Conservation (phyloP, 2,888 invertebrate genomes). For the Clepsis dumicolana region DNA sequence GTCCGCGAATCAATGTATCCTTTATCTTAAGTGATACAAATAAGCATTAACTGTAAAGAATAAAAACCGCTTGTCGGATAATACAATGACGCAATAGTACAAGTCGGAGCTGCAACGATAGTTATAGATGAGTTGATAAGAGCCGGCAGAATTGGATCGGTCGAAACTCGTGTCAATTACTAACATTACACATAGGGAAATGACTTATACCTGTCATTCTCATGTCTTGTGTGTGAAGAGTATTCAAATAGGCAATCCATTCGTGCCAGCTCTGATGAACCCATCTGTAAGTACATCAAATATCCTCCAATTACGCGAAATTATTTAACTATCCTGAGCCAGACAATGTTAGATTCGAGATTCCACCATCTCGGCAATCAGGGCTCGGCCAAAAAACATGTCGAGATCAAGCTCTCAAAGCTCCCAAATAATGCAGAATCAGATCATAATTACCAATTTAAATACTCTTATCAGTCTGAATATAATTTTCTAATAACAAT, state of each 20-base stretch:
- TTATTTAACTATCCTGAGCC: neutral
- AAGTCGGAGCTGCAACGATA: neutral
- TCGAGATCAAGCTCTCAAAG: slow-evolving; percentile 39
- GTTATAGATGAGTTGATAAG: too few species aligned
- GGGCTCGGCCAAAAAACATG: neutral
- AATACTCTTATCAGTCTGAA: slow-evolving; percentile 40
- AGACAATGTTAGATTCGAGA: slow-evolving; percentile 20
- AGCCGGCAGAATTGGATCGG: too few species aligned
- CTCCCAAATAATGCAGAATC: slow-evolving; percentile 3
- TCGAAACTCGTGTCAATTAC: too few species aligned
- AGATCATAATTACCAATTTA: slow-evolving; percentile 12
- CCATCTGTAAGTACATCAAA: too few species aligned
- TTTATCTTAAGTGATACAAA: neutral
- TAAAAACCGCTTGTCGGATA: neutral
- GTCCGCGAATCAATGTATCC: neutral
- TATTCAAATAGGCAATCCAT: too few species aligned
- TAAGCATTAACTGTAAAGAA: neutral
- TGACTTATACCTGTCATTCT: too few species aligned
- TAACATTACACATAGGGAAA: too few species aligned
- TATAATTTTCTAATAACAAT: slow-evolving; percentile 14
- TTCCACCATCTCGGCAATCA: neutral
- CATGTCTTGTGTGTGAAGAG: too few species aligned
- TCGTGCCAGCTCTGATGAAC: too few species aligned
- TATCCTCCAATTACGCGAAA: neutral
- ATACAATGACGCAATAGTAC: neutral